Conservation (phyloP, 1,140 invertebrate genomes). For the Scaptomyza montana region DNA sequence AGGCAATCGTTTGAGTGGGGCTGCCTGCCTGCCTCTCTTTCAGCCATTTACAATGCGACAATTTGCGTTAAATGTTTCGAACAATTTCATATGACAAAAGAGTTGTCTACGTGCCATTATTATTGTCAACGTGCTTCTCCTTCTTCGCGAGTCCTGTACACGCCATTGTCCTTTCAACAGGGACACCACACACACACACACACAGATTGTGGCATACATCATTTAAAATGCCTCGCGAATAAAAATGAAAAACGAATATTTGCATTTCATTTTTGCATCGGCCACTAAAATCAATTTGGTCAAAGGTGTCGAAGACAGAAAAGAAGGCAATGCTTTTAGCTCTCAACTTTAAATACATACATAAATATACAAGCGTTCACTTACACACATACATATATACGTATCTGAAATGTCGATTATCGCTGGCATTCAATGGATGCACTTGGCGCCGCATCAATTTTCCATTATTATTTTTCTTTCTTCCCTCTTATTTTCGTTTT, state of each 20-base stretch:
- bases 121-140: constrained; percentile 45
- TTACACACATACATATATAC: neutral
- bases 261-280: constrained; percentile 56
- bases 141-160: constrained; percentile 16
- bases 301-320: constrained; percentile 64
- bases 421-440: constrained; percentile 22
- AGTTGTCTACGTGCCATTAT: constrained; percentile 81
- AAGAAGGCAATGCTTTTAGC: constrained; percentile 30
- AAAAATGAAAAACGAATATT: constrained; percentile 56
- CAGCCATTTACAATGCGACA: constrained; percentile 63
- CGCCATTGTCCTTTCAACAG: constrained; percentile 64
- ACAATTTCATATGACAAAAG: constrained; percentile 81
- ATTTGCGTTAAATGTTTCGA: constrained; percentile 80
- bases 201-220: constrained; percentile 45
- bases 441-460: constrained; percentile 32
- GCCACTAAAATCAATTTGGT: constrained; percentile 68
- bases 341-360: constrained; percentile 2
- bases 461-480: too few species aligned
- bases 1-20: too few species aligned
- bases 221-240: constrained; percentile 56
- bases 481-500: too few species aligned
- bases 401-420: constrained; percentile 32
- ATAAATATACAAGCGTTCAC: neutral
- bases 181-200: neutral
- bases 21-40: too few species aligned